Evolutionary conservation across 2,888 invertebrate genomes (phyloP).

Genomic region (Meandrusa payeni): DNA sequence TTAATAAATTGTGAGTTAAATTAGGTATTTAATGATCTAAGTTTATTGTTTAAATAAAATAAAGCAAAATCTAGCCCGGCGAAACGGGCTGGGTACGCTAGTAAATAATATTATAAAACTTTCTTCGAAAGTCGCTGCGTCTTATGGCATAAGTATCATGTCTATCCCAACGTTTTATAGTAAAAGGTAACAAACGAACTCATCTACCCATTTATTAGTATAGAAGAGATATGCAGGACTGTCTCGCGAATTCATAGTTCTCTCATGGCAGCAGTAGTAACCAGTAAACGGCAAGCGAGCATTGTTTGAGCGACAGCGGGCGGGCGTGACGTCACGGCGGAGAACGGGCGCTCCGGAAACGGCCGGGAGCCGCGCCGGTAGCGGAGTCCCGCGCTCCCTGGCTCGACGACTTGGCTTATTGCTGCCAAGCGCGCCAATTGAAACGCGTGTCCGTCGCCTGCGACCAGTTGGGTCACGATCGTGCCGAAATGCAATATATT

Average conservation of each 20-base stretch:
- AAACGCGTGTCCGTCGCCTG: constrained; percentile 70
- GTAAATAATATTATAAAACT: no score
- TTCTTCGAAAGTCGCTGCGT: no score
- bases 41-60: no score
- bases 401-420: constrained; percentile 62
- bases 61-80: no score
- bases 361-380: constrained; percentile 54
- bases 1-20: no score
- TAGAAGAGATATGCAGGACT: constrained; percentile 35
- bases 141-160: no score
- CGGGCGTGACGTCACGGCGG: constrained; percentile 50
- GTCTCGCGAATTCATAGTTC: constrained; percentile 6
- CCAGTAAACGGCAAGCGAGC: constrained; percentile 25
- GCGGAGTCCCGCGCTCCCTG: constrained; percentile 57
- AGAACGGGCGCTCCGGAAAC: constrained; percentile 61
- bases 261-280: constrained; percentile 3
- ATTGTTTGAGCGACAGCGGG: constrained; percentile 32
- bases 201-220: no score
- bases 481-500: constrained; percentile 48
- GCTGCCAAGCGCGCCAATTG: constrained; percentile 71
- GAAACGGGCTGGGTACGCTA: no score
- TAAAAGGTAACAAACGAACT: no score
- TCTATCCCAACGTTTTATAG: no score
- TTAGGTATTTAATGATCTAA: no score
- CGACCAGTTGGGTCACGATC: constrained; percentile 56